Base-by-base conservation (phyloP, 2,113 vertebrate genomes). In the Pungitius pungitius region DNA sequence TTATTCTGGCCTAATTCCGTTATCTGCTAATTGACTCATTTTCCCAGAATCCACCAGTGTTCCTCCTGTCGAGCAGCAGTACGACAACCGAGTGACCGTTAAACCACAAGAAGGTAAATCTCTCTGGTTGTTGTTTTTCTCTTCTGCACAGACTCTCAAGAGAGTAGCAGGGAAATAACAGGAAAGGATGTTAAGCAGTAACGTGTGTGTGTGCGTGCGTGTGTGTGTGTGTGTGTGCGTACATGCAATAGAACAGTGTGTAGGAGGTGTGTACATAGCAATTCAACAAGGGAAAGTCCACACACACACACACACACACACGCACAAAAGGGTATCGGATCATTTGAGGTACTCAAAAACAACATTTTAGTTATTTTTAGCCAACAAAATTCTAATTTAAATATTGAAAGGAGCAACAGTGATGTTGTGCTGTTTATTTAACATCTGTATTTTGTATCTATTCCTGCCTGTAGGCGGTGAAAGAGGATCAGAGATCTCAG, bases 151-250 rank as follows among this genome's bases (percentile, higher is more conserved):
- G n/a, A 66, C 49, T 72, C 77, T 85, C 80, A 17, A 56, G 75
- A 75, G 78, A 30, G 63, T 69, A 57, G 56, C 12, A 57, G 40
- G 2, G 10, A 73, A 85, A 86, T 55, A 87, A 89, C 81, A 89
- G 84, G 83, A 89, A 88, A 79, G 27, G 52, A 47, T 26, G 33
- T 49, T 22, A 37, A 60, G 63, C 15, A 18, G 60, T 35, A 42
- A 17, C 8, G 4, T 55, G 22, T 56, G 58, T 58, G 47, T 66
- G 72, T 60, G 54, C 26, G 71, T 58, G 74, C 54, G 72, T 33
- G 67, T 7, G 83, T 47, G 75, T 35, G 73, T 49, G 58, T 20
- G 58, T 43, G 68, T 26, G 70, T 35, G 77, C 61, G 65, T 45
- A 52, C 35, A 12, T 76, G 83, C 69, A 80, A 42, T 10, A 27